Base-by-base conservation (phyloP, 2,888 invertebrate species). In the Chelonus formosanus region DNA sequence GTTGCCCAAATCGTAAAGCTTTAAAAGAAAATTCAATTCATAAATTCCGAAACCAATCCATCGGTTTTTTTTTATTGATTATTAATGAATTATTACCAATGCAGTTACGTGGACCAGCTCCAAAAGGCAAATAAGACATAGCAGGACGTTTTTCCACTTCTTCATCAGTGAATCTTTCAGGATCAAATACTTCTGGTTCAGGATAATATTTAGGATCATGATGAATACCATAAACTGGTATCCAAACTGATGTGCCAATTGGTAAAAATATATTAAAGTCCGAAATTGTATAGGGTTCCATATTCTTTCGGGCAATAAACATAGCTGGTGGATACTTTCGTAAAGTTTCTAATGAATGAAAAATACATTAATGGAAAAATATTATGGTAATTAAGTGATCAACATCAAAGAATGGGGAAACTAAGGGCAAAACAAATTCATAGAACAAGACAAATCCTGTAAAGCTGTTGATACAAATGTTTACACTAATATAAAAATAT, bases 1-100 rank as follows among this genome's bases (percentile, higher is more conserved):
- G 72, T 3, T 72, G 63, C 4, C 75, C 82, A 59, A 82, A 81
- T 32, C 78, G 73, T 10, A 74, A 71, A 6, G 79, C 79, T 81
- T 55, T 7, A 8, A 7, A n/a, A n/a, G 3, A 45, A 43, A 43
- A 3, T 32, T 31, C 7, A 8, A 55, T 40, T 36, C 1, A 32
- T 40, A 44, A 55, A 36, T 43, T 5, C 5, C 34, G 0, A 5
- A 34, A 31, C 8, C 34, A 10, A 40, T 34, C 7, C n/a, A 36
- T 4, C 8, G 8, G 7, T 3, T 43, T 40, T 0, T 40, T 40
- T 40, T n/a, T 4, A 45, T 48, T 59, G 31, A 48, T 32, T 5
- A 57, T 10, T 20, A 6, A 36, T 20, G 36, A 32, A 31, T 7
- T 54, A 10, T 60, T 69, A 74, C 73, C 73, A 32, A 73, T 74